These are phyloP conservation scores for Pandemis corylana DNA, from an alignment of 2,888 invertebrate genomes.

Conservation along the genomic window DNA sequence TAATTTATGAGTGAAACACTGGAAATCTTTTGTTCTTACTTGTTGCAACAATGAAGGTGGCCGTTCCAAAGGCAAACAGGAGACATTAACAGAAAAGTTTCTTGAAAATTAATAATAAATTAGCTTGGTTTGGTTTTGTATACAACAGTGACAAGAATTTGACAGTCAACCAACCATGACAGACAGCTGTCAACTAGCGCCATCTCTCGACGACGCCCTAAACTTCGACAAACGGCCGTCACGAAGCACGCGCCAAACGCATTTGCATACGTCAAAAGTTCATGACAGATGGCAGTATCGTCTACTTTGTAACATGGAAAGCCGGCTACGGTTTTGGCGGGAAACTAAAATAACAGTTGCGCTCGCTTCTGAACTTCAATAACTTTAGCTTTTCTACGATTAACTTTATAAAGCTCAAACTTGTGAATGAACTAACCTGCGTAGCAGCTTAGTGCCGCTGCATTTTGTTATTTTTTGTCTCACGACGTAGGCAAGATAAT, in stretches of 20 bases:
- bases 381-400: background rate
- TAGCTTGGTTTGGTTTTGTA: conserved; percentile 80
- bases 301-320: background rate
- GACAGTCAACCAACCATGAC: conserved; percentile 56
- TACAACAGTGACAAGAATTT: conserved; percentile 66
- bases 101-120: conserved; percentile 79
- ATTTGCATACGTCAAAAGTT: conserved; percentile 64
- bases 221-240: conserved; percentile 42
- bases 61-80: conserved; percentile 53
- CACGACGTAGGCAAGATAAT: conserved; percentile 44
- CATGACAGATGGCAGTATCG: conserved; percentile 64
- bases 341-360: conserved; percentile 23
- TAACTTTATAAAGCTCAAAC: background rate
- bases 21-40: conserved; percentile 61
- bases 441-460: conserved; percentile 82
- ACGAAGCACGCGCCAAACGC: conserved; percentile 38
- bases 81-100: conserved; percentile 71
- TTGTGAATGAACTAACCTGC: conserved; percentile 58
- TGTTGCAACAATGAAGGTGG: conserved; percentile 59
- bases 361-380: background rate
- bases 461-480: conserved; percentile 62
- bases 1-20: conserved; percentile 69
- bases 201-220: conserved; percentile 61
- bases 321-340: conserved; percentile 28
- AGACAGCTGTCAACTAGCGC: conserved; percentile 55